Percentiles rank a stretch among this genome's conserved stretches.
Conservation (phyloP, 2,113 vertebrate species). For the Nerophis lumbriciformis region DNA sequence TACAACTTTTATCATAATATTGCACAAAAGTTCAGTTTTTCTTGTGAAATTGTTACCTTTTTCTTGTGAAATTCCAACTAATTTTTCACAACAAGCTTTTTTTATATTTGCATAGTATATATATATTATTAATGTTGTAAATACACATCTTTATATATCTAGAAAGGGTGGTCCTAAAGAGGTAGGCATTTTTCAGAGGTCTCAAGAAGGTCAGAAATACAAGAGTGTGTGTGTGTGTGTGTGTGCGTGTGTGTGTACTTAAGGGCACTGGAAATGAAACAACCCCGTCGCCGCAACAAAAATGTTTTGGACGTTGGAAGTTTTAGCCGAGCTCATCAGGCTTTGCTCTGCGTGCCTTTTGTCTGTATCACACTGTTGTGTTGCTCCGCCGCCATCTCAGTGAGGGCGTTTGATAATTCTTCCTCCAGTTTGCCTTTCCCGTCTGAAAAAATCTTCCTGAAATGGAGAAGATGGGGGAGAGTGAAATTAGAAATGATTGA, state of each 20-base stretch:
- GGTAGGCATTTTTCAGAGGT: too few species aligned
- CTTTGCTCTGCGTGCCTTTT: constrained; percentile 85
- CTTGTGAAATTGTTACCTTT: too few species aligned
- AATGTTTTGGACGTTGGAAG: constrained; percentile 36
- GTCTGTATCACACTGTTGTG: constrained; percentile 86
- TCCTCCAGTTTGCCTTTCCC: constrained; percentile 77
- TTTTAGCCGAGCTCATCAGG: constrained; percentile 71
- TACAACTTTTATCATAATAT: too few species aligned
- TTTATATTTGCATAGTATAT: too few species aligned
- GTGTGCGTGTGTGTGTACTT: constrained; percentile 73
- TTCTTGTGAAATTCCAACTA: too few species aligned
- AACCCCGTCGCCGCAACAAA: constrained; percentile 46
- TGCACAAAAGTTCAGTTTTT: too few species aligned
- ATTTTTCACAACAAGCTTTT: too few species aligned
- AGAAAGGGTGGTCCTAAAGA: too few species aligned
- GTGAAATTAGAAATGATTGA: constrained; percentile 19
- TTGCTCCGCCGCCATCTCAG: constrained; percentile 79
- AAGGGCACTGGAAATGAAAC: constrained; percentile 90
- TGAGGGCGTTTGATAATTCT: constrained; percentile 74
- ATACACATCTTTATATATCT: too few species aligned
- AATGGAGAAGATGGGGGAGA: constrained; percentile 15
- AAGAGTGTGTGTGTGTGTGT: constrained; percentile 37
- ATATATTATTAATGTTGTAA: too few species aligned
- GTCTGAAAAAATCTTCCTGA: constrained; percentile 82
- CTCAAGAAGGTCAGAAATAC: too few species aligned